A percentile compares a stretch with the other conserved stretches of the same genome.
Conservation (phyloP, 1,140 invertebrate species). For the Galleria mellonella region DNA sequence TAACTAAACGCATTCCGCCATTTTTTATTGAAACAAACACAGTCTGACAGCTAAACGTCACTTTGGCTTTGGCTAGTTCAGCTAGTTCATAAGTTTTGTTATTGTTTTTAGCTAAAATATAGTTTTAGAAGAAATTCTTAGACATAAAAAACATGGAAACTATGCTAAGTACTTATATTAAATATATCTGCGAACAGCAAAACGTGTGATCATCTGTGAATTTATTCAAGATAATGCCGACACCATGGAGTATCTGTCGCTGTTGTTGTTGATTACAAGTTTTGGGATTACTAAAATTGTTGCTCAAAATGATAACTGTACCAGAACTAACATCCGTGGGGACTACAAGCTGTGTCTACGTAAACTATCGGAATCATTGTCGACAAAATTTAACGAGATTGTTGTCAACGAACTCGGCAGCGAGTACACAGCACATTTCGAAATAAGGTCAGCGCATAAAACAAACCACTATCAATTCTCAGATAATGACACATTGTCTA, state of each 20-base stretch:
- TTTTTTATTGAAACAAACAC: not conserved
- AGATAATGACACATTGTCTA: constrained; percentile 39
- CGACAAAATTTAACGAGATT: constrained; percentile 52
- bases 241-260: constrained; percentile 56
- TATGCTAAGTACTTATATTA: not conserved
- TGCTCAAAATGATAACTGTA: constrained; percentile 51
- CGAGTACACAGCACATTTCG: constrained; percentile 52
- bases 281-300: constrained; percentile 20
- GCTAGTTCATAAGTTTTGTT: constrained; percentile 1
- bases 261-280: constrained; percentile 36
- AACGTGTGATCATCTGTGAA: constrained; percentile 25
- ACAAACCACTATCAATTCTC: constrained; percentile 37
- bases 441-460: constrained; percentile 50
- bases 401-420: constrained; percentile 54
- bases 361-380: constrained; percentile 44
- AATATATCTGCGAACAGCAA: not conserved
- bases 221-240: constrained; percentile 37
- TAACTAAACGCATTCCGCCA: constrained; percentile 6
- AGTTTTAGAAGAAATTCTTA: too few species aligned
- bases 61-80: not conserved
- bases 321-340: constrained; percentile 36
- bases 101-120: not conserved
- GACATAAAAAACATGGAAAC: not conserved
- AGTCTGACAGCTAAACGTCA: not conserved
- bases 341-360: constrained; percentile 50